A percentile compares a stretch with the other conserved stretches of the same genome.
phyloP scores from a whole-genome alignment of 1,140 invertebrate species.

The Adoxophyes honmai region DNA sequence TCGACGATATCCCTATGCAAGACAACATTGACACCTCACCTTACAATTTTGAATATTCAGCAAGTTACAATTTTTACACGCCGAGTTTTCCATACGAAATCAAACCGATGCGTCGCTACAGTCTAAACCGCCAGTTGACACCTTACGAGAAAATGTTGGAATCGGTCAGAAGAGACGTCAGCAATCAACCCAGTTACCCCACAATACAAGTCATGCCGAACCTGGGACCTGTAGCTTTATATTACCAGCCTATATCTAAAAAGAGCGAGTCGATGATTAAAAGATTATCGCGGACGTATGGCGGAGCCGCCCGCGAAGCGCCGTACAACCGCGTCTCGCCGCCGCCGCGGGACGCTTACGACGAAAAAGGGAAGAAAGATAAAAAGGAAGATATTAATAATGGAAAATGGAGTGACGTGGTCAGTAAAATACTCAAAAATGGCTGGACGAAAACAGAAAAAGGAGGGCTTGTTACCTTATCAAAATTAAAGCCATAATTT shows the following conservation, averaged over 20 bases:
- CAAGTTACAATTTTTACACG: too few species aligned
- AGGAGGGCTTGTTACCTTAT: neutral
- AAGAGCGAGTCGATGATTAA: slow-evolving; percentile 48
- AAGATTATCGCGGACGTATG: slow-evolving; percentile 35
- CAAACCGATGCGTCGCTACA: neutral
- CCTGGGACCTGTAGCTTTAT: slow-evolving; percentile 46
- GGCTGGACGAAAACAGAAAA: slow-evolving; percentile 12
- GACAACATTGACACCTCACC: too few species aligned
- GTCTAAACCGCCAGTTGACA: neutral
- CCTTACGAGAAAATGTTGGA: slow-evolving; percentile 42
- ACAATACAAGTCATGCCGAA: slow-evolving; percentile 34
- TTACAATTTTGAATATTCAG: too few species aligned
- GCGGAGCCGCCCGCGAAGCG: neutral
- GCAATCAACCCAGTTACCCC: slow-evolving; percentile 37
- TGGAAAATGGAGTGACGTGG: neutral
- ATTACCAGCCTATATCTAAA: slow-evolving; percentile 51
- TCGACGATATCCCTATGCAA: too few species aligned
- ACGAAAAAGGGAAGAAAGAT: slow-evolving; percentile 17
- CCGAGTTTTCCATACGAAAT: too few species aligned
- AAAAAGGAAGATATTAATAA: slow-evolving; percentile 14
- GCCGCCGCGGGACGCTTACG: too few species aligned
- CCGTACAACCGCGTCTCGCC: neutral
- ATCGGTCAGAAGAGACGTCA: slow-evolving; percentile 40
- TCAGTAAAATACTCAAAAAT: neutral
- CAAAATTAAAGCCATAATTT: neutral